phyloP scores from a whole-genome alignment of 2,113 vertebrate genomes.

The Tangachromis dhanisi region DNA sequence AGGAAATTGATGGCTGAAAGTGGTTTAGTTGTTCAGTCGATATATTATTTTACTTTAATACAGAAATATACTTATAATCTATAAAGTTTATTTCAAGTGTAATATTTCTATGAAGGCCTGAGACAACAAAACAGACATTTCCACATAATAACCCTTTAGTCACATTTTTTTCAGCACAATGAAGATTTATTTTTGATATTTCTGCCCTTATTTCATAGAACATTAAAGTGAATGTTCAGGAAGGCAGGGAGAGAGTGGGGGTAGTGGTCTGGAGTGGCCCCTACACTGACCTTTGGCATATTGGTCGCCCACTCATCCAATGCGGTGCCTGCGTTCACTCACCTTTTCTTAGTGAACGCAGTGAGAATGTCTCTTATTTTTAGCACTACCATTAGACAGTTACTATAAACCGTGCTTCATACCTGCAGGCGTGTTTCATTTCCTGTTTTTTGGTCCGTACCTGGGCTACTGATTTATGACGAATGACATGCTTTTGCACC shows the following conservation, averaged over 20 bases:
- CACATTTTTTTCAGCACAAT: background rate
- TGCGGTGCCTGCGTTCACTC: rapidly evolving
- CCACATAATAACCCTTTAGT: background rate
- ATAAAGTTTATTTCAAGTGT: background rate
- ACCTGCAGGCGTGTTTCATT: background rate
- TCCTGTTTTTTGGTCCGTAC: background rate
- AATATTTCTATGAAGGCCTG: background rate
- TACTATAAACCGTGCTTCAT: background rate
- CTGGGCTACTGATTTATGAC: background rate
- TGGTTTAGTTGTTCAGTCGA: background rate
- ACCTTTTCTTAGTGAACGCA: background rate
- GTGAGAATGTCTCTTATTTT: background rate
- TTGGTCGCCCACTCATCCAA: background rate
- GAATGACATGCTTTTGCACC: background rate
- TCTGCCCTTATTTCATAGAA: background rate
- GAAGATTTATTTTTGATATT: background rate
- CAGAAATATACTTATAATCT: background rate
- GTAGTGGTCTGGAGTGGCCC: background rate
- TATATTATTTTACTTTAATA: background rate
- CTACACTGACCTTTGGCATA: rapidly evolving
- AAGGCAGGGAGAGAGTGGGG: rapidly evolving
- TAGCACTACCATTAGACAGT: background rate
- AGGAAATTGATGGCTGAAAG: background rate
- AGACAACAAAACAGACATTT: background rate
- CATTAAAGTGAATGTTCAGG: background rate